These are phyloP conservation scores for Drosophila putrida DNA, from an alignment of 2,888 invertebrate genomes.

Conservation along the genomic window DNA sequence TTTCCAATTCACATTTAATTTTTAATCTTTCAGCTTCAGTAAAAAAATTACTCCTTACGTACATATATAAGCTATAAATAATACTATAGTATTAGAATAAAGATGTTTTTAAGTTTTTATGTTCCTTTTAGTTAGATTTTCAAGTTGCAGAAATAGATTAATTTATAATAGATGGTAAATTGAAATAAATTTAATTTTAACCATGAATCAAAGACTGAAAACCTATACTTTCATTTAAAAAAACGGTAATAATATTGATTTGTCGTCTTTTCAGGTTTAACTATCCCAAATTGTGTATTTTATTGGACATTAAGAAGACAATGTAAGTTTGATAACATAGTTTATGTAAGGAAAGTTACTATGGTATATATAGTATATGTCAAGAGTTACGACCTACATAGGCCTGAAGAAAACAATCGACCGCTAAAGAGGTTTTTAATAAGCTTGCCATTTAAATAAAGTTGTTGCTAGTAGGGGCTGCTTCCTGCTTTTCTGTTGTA, in stretches of 20 bases:
- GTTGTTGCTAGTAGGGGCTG: not conserved
- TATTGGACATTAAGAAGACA: constrained; percentile 35
- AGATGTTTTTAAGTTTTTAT: too few relatives aligned
- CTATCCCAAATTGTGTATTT: constrained; percentile 23
- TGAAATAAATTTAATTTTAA: not conserved
- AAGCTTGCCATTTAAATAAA: not conserved
- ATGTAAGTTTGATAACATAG: constrained; percentile 27
- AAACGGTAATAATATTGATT: not conserved
- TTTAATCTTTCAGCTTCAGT: too few relatives aligned
- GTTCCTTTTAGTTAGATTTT: too few relatives aligned
- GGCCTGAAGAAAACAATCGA: too few relatives aligned
- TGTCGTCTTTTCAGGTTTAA: constrained; percentile 36
- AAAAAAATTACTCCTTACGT: too few relatives aligned
- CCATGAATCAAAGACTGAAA: too few relatives aligned
- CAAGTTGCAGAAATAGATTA: too few relatives aligned
- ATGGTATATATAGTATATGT: not conserved
- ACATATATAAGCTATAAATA: too few relatives aligned
- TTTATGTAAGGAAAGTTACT: not conserved
- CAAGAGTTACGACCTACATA: not conserved
- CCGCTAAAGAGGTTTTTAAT: not conserved
- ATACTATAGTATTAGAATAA: too few relatives aligned
- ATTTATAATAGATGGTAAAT: not conserved
- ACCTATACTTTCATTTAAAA: too few relatives aligned
- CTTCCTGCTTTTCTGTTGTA: constrained; percentile 5
- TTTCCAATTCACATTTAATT: too few relatives aligned